Base-by-base conservation (phyloP, 2,888 invertebrate genomes). In the Automeris io region DNA sequence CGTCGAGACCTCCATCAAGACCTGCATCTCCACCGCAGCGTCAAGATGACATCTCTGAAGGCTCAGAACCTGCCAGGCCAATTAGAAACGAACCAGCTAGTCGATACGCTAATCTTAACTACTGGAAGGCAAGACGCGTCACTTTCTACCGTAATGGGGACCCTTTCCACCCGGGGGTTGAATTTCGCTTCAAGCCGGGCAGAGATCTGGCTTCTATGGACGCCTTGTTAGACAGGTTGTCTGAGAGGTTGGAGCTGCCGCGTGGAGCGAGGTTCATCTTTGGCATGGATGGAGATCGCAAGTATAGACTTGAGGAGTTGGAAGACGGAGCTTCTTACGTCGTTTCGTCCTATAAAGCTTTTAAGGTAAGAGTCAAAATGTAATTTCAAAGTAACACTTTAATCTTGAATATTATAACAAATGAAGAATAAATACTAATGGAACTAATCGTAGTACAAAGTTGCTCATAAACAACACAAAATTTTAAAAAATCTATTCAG, bases 61-160 rank as follows among this genome's bases (percentile, higher is more conserved):
- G 79, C 5, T 86, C 85, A 1, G 85, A 86, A 46, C 69, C 70
- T 1, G 89, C 75, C 77, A 89, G 88, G 81, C 91, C 86, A 72
- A 89, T 56, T 79, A 85, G 71, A 74, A 70, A 87, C 51, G 80
- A 90, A 74, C 88, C 90, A 54, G 66, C 87, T 40, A 89, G 90
- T 69, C 83, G 91, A 57, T 95, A 94, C 76, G 91, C 91, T 48
- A 94, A 95, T 71, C 89, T 95, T 36, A 94, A 94, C 48, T 95
- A 93, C 68, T 96, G 95, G 95, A 91, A 93, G 60, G 95, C 95
- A 1, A 88, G 95, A 42, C 88, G 95, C 36, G 94, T 97, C 41
- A 92, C 94, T 1, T 97, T 98, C 78, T 97, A 94, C 82, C 92
- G 95, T 69, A 98, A 97, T 88, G 97, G 97, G 2, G 97, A 97